These are phyloP conservation scores for Lymantria monacha DNA, from an alignment of 2,888 invertebrate species.

Conservation along the genomic window DNA sequence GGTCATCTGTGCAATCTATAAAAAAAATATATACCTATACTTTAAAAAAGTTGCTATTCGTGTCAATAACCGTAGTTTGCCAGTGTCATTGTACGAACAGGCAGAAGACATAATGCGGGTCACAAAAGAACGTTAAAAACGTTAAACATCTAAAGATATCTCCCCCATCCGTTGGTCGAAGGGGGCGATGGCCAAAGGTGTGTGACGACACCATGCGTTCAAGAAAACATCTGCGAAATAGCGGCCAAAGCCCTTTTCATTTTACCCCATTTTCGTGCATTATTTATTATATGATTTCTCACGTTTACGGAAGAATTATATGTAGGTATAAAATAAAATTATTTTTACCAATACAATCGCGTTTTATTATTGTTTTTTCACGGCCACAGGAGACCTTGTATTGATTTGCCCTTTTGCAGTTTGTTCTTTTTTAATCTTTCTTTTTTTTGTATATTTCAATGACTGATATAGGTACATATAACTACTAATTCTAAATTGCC, in stretches of 20 bases:
- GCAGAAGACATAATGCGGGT: not conserved
- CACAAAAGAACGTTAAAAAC: constrained; percentile 4
- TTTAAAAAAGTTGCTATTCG: too few relatives aligned
- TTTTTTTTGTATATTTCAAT: too few relatives aligned
- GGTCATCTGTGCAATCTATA: too few relatives aligned
- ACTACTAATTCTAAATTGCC: too few relatives aligned
- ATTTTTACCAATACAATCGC: too few relatives aligned
- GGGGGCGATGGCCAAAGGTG: constrained; percentile 9
- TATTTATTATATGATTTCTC: not conserved
- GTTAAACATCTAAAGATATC: constrained; percentile 4
- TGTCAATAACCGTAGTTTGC: not conserved
- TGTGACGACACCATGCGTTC: constrained; percentile 7
- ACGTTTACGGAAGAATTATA: constrained; percentile 1
- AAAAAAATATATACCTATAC: too few relatives aligned
- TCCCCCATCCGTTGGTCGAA: constrained; percentile 8
- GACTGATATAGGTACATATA: too few relatives aligned
- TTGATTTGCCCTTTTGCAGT: too few relatives aligned
- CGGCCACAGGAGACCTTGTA: too few relatives aligned
- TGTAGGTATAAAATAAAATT: too few relatives aligned
- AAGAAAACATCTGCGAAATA: constrained; percentile 13
- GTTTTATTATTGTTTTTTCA: too few relatives aligned
- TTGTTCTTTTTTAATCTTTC: too few relatives aligned
- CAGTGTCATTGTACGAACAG: not conserved
- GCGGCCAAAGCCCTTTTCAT: constrained; percentile 17
- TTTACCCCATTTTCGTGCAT: not conserved